phyloP scores from a whole-genome alignment of 2,797 vertebrate genomes.

The Microcaecilia unicolor region DNA sequence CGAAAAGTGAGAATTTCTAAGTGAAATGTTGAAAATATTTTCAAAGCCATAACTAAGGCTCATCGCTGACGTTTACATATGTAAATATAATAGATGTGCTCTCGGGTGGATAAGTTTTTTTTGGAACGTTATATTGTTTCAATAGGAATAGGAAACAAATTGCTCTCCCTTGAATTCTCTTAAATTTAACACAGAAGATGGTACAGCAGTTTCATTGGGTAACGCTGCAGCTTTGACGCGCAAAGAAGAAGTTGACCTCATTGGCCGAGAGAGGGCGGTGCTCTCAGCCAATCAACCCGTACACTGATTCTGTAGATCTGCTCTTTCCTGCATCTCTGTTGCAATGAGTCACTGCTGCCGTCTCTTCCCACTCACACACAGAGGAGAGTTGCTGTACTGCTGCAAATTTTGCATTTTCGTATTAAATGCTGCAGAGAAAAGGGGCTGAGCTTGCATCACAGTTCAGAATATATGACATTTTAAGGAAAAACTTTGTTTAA shows the following conservation, averaged over 20 bases:
- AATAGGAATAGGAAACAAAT: too few species aligned
- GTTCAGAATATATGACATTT: slow-evolving; percentile 26
- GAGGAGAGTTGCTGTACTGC: slow-evolving; percentile 52
- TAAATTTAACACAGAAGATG: too few species aligned
- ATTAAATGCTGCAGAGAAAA: slow-evolving; percentile 20
- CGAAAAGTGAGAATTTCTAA: too few species aligned
- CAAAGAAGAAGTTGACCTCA: slow-evolving; percentile 23
- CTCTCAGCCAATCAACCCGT: slow-evolving; percentile 61
- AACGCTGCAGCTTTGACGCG: slow-evolving; percentile 29
- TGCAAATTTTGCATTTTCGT: slow-evolving; percentile 39
- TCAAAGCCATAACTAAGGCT: too few species aligned
- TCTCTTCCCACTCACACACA: slow-evolving; percentile 39
- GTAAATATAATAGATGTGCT: slow-evolving; percentile 46
- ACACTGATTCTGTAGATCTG: slow-evolving; percentile 42
- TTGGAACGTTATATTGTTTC: too few species aligned
- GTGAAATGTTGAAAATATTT: too few species aligned
- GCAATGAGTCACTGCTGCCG: slow-evolving; percentile 55
- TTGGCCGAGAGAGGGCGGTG: slow-evolving; percentile 45
- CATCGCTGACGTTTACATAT: slow-evolving; percentile 41
- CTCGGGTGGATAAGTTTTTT: slow-evolving; percentile 37
- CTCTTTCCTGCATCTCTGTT: slow-evolving; percentile 41
- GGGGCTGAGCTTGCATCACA: slow-evolving; percentile 4
- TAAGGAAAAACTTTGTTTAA: slow-evolving; percentile 22
- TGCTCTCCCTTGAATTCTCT: too few species aligned
- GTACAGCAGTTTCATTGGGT: too few species aligned